These are phyloP conservation scores for Puntigrus tetrazona DNA, from an alignment of 2,113 vertebrate species.

Conservation along the genomic window DNA sequence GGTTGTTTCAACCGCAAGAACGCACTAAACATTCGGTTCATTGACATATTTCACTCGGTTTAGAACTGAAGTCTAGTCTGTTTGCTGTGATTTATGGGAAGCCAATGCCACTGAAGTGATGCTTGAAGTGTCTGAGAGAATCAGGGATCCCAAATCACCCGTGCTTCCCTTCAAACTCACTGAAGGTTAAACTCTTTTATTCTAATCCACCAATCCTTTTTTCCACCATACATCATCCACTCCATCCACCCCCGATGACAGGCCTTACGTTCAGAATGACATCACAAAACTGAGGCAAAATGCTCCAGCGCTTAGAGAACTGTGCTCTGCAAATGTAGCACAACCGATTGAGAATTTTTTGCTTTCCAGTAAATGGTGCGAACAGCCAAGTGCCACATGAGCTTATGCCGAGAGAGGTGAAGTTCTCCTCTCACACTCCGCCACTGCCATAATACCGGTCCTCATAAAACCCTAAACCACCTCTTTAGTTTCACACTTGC, in stretches of 20 bases:
- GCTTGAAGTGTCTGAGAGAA: conserved; percentile 8
- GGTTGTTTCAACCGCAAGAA: neutral
- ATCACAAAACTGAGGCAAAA: conserved; percentile 16
- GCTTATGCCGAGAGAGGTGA: conserved; percentile 42
- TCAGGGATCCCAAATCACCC: conserved; percentile 13
- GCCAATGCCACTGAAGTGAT: neutral
- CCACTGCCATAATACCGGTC: conserved; percentile 34
- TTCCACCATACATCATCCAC: conserved; percentile 17
- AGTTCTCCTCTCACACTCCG: conserved; percentile 42
- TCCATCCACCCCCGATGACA: neutral
- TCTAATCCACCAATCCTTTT: neutral
- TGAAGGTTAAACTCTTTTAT: conserved; percentile 17
- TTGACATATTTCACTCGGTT: neutral
- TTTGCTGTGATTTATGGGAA: conserved; percentile 4
- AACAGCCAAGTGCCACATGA: conserved; percentile 52
- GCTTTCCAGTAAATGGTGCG: conserved; percentile 30
- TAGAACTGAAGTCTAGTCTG: neutral
- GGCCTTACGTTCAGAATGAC: conserved; percentile 42
- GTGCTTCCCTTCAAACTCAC: neutral
- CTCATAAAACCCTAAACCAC: conserved; percentile 54
- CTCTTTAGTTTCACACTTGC: conserved; percentile 57
- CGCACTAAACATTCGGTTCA: neutral
- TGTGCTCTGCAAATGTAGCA: conserved; percentile 27
- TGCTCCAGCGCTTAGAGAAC: conserved; percentile 11
- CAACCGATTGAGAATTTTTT: conserved; percentile 25